A percentile compares a stretch with the other conserved stretches of the same genome.
Conservation (phyloP, 2,888 invertebrate genomes). For the Camponotus fellah region DNA sequence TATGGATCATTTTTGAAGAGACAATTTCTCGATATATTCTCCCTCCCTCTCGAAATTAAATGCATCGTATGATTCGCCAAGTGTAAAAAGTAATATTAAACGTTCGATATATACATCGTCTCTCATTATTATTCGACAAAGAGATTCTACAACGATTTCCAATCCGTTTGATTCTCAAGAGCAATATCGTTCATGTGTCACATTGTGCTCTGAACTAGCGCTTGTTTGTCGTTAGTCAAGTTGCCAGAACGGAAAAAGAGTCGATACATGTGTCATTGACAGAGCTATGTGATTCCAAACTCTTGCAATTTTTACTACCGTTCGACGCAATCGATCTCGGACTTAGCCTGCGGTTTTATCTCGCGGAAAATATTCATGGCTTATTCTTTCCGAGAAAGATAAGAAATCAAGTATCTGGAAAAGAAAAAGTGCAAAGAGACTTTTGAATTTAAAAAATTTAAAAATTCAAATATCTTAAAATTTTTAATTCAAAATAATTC, state of each 20-base stretch:
- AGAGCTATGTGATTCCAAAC: slow-evolving; percentile 7
- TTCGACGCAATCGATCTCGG: slow-evolving; percentile 20
- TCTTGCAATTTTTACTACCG: slow-evolving; percentile 43
- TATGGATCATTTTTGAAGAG: neutral
- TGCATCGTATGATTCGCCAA: neutral
- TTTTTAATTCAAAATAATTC: neutral
- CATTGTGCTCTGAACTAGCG: neutral
- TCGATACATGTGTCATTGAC: slow-evolving; percentile 38
- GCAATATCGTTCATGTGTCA: neutral
- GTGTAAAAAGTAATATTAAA: neutral
- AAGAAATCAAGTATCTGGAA: neutral
- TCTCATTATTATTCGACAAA: slow-evolving; percentile 12
- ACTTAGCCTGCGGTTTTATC: neutral
- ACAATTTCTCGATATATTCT: neutral
- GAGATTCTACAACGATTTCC: neutral
- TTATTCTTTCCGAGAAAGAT: neutral
- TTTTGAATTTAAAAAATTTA: neutral
- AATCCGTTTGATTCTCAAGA: slow-evolving; percentile 9
- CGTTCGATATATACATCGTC: neutral
- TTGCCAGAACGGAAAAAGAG: slow-evolving; percentile 4
- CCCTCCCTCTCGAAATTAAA: neutral
- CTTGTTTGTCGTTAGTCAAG: slow-evolving; percentile 16
- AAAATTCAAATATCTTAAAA: slow-evolving; percentile 10
- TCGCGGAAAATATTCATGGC: slow-evolving; percentile 3
- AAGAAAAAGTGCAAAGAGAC: neutral